Conservation (phyloP, 2,113 vertebrate genomes). For the Colius striatus region DNA sequence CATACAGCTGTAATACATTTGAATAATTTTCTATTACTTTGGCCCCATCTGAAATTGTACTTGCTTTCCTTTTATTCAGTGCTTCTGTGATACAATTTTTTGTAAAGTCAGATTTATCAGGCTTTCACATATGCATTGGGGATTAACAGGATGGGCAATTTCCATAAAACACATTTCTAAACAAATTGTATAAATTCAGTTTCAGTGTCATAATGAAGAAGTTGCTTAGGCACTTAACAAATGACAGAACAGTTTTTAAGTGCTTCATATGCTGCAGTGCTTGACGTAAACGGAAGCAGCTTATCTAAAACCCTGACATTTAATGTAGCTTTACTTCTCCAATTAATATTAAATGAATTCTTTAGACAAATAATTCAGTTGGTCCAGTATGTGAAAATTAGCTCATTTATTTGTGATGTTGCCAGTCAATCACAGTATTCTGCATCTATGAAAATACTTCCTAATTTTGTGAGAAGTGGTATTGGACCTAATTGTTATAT, state of each 20-base stretch:
- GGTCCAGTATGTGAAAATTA: neutral
- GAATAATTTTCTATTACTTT: neutral
- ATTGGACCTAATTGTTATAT: neutral
- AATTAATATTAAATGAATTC: neutral
- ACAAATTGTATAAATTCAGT: neutral
- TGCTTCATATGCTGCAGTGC: neutral
- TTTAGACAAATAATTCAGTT: slow-evolving; percentile 1
- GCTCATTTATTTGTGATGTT: neutral
- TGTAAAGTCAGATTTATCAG: slow-evolving; percentile 6
- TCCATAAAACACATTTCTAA: neutral
- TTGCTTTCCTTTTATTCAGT: neutral
- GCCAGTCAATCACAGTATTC: neutral
- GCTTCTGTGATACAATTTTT: neutral
- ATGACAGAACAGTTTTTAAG: slow-evolving; percentile 52
- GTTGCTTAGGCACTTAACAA: slow-evolving; percentile 24
- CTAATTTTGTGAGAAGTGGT: neutral
- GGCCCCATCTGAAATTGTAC: neutral
- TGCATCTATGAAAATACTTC: neutral
- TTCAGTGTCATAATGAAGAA: slow-evolving; percentile 38
- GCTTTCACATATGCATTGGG: neutral
- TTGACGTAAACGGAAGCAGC: slow-evolving; percentile 10
- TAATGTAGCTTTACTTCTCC: slow-evolving; percentile 20
- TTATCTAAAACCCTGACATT: slow-evolving; percentile 42
- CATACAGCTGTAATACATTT: neutral
- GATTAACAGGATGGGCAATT: slow-evolving; percentile 12